A percentile compares a stretch with the other conserved stretches of the same genome.
Evolutionary conservation across 2,113 vertebrate species (phyloP).

Genomic region (Melanostigma gelatinosum): DNA sequence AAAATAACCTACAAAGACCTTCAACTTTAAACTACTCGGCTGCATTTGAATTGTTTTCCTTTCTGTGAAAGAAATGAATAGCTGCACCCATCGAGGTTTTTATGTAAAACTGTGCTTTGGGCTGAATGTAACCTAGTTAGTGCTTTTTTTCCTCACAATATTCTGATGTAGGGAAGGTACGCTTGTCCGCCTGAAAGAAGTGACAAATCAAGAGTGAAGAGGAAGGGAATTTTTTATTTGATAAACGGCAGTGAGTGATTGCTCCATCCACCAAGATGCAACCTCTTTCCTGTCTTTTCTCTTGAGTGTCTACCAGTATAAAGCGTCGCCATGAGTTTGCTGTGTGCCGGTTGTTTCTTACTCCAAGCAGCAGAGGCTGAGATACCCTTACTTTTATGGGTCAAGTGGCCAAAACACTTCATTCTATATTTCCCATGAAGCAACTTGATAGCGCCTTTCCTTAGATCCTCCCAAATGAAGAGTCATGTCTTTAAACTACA

Average conservation of each 20-base stretch:
- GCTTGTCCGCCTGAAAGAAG: neutral
- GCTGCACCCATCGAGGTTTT: neutral
- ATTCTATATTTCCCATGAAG: neutral
- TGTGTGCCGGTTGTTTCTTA: neutral
- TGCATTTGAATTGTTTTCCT: neutral
- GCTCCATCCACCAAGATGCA: neutral
- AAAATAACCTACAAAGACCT: conserved; percentile 30
- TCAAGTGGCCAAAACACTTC: neutral
- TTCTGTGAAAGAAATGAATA: conserved; percentile 5
- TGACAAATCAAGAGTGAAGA: conserved; percentile 13
- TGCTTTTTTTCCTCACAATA: neutral
- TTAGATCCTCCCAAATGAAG: neutral
- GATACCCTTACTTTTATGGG: neutral
- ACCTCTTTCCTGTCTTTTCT: neutral
- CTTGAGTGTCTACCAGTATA: neutral
- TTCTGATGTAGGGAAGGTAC: neutral
- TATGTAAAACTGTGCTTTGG: conserved; percentile 17
- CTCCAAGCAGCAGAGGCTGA: neutral
- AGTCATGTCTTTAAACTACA: neutral
- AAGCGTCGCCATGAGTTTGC: neutral
- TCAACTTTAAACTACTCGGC: conserved; percentile 1
- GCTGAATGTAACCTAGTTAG: conserved; percentile 4
- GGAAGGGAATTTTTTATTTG: neutral
- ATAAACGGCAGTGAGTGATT: neutral
- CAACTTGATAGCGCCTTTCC: neutral